Conservation (phyloP, 2,888 invertebrate species). For the Tenthredo scrophulariae region DNA sequence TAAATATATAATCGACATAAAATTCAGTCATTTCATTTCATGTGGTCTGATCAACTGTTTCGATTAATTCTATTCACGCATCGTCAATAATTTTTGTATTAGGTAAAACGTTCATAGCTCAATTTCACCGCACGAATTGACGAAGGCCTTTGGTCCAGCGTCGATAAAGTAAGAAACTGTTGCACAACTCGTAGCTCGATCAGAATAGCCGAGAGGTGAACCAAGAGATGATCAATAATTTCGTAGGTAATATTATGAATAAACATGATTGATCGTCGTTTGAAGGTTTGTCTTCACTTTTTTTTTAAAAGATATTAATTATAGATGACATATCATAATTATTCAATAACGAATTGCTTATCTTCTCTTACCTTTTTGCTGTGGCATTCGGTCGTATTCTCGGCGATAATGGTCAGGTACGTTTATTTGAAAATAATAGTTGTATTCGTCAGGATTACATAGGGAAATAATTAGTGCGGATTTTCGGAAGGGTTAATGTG, state of each 20-base stretch:
- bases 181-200: background rate
- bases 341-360: background rate
- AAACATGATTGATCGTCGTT: background rate
- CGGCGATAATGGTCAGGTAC: background rate
- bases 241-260: background rate
- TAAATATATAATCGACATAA: background rate
- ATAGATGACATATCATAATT: background rate
- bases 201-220: background rate
- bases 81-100: background rate
- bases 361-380: background rate
- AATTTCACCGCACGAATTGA: background rate
- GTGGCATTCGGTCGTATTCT: background rate
- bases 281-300: background rate
- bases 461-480: background rate
- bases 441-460: background rate
- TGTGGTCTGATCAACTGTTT: background rate
- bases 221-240: constrained; percentile 30
- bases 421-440: background rate
- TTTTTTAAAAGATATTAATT: background rate
- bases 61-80: background rate
- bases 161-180: constrained; percentile 23
- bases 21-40: background rate
- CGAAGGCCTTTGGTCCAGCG: background rate
- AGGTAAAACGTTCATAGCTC: background rate
- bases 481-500: background rate